A percentile compares a stretch with the other conserved stretches of the same genome.
Conservation (phyloP, 30 jellyfish, hydroid and myxozoan genomes). For the Aurelia sp. region DNA sequence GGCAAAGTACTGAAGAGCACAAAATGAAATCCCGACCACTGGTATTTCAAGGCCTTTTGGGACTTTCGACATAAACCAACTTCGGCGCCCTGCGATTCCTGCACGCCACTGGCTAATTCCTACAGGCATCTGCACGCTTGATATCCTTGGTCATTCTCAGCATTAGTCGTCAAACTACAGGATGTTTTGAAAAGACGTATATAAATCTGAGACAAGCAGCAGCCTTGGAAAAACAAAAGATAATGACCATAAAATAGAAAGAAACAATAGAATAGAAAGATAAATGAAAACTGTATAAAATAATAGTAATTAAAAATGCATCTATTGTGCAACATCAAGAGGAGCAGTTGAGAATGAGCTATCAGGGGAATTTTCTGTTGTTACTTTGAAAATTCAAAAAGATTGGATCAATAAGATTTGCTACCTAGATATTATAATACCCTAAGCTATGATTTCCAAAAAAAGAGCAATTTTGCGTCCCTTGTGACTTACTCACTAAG, state of each 20-base stretch:
- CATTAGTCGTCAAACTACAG: constrained; percentile 32
- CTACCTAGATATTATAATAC: too few relatives aligned
- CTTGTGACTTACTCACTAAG: too few relatives aligned
- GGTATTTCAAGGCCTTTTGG: constrained; percentile 45
- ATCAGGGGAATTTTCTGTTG: constrained; percentile 23
- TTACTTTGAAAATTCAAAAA: constrained; percentile 8
- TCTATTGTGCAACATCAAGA: too few relatives aligned
- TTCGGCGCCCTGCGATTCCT: constrained; percentile 47
- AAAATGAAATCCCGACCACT: constrained; percentile 23
- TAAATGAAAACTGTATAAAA: too few relatives aligned
- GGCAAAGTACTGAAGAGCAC: too few relatives aligned
- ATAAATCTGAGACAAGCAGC: constrained; percentile 28
- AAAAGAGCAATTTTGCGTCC: too few relatives aligned
- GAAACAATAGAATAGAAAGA: not conserved
- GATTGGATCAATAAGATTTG: constrained; percentile 14
- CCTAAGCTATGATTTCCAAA: too few relatives aligned
- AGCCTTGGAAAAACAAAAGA: constrained; percentile 19
- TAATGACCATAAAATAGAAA: constrained; percentile 11
- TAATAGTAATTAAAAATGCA: too few relatives aligned
- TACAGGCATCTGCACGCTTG: constrained; percentile 64
- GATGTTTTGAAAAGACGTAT: constrained; percentile 10
- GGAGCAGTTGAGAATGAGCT: too few relatives aligned
- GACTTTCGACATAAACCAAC: constrained; percentile 32
- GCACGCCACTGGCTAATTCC: constrained; percentile 65
- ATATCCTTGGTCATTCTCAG: not conserved